Conservation (phyloP, 2,888 invertebrate species). For the Lepeophtheirus nordmannii region DNA sequence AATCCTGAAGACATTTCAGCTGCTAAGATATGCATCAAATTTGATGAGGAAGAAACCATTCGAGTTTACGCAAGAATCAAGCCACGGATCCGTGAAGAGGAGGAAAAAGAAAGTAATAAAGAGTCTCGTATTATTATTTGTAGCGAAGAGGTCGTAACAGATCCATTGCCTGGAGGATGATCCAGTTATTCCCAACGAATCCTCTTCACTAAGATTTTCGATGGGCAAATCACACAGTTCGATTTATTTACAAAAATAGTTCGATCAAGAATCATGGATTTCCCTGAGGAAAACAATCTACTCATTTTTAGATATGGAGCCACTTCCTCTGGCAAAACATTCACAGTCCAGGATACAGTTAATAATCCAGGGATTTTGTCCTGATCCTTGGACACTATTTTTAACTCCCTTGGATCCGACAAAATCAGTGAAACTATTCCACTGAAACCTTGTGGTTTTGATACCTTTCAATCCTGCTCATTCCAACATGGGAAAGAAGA, state of each 20-base stretch:
- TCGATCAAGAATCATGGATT: conserved; percentile 43
- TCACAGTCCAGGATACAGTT: conserved; percentile 48
- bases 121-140: no score
- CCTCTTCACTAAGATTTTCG: not conserved
- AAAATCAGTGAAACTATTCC: not conserved
- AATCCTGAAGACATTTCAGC: not conserved
- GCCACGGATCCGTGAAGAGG: not conserved
- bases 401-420: conserved; percentile 31
- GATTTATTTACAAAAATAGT: conserved; percentile 40
- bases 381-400: conserved; percentile 41
- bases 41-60: not conserved
- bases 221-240: not conserved
- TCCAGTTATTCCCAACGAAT: not conserved
- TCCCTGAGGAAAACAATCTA: conserved; percentile 50
- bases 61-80: not conserved
- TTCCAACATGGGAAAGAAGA: conserved; percentile 25
- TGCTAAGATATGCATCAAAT: not conserved
- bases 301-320: conserved; percentile 73
- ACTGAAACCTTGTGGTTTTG: not conserved
- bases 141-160: not conserved
- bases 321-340: conserved; percentile 76
- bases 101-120: not conserved
- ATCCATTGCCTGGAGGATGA: not conserved
- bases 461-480: conserved; percentile 17
- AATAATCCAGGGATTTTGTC: conserved; percentile 50